These are phyloP conservation scores for Acanthococcus lagerstroemiae DNA, from an alignment of 2,888 invertebrate species.

Conservation along the genomic window DNA sequence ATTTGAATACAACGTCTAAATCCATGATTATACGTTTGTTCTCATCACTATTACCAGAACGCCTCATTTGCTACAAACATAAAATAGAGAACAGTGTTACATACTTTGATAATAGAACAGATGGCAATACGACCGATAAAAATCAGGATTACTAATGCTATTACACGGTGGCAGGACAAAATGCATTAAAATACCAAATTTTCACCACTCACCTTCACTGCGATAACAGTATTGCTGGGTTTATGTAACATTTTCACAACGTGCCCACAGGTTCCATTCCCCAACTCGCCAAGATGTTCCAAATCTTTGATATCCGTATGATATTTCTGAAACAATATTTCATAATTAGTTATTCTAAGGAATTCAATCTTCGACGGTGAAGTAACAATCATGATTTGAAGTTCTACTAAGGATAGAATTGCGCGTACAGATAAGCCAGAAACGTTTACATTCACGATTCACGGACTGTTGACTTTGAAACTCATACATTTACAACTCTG, in stretches of 20 bases:
- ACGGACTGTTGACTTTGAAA: no score
- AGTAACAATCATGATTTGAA: no score
- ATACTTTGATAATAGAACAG: background rate
- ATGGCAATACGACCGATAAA: background rate
- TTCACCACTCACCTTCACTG: slow-evolving; percentile 82
- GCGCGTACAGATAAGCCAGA: no score
- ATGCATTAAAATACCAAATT: slow-evolving; percentile 6
- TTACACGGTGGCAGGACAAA: no score
- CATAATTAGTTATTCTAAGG: no score
- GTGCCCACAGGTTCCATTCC: slow-evolving; percentile 93
- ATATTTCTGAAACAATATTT: slow-evolving; percentile 49
- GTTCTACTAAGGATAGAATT: no score
- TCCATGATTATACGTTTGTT: slow-evolving; percentile 98
- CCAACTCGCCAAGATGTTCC: slow-evolving; percentile 75
- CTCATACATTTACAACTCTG: no score
- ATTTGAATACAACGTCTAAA: slow-evolving; percentile 93
- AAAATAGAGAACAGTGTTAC: slow-evolving; percentile 12
- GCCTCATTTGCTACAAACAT: slow-evolving; percentile 79
- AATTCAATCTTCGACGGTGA: no score
- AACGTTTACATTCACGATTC: no score
- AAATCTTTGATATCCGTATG: slow-evolving; percentile 72
- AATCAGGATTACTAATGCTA: no score
- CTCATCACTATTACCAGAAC: slow-evolving; percentile 92
- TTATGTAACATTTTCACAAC: slow-evolving; percentile 93
- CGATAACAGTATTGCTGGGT: slow-evolving; percentile 74